Percentiles rank a stretch among this genome's conserved stretches.
Evolutionary conservation across 2,113 vertebrate species (phyloP).

Genomic region (Alethe castanea): DNA sequence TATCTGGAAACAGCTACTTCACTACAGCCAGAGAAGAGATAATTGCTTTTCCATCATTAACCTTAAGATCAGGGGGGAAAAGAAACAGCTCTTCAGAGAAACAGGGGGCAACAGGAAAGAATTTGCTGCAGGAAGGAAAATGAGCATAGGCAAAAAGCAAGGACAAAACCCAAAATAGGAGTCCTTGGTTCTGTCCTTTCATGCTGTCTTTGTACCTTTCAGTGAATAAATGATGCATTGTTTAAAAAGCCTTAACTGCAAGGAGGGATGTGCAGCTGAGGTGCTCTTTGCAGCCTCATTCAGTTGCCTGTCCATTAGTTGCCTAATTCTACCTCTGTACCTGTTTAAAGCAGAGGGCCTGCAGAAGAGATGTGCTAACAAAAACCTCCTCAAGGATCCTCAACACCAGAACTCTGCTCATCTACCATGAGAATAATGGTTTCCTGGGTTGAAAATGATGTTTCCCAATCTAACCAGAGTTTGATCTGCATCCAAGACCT

Average conservation of each 20-base stretch:
- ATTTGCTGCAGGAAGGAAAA: neutral
- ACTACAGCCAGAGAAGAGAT: neutral
- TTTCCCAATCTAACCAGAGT: neutral
- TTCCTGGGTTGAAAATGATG: neutral
- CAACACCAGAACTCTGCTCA: neutral
- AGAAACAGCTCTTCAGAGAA: neutral
- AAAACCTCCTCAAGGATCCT: neutral
- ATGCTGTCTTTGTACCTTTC: neutral
- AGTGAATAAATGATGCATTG: neutral
- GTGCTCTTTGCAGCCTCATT: neutral
- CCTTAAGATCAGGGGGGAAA: neutral
- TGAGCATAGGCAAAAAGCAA: neutral
- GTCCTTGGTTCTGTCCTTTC: neutral
- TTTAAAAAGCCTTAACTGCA: neutral
- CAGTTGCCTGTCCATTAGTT: neutral
- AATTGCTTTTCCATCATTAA: neutral
- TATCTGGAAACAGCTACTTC: neutral
- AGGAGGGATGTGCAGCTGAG: neutral
- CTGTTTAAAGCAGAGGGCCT: neutral
- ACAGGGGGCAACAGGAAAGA: neutral
- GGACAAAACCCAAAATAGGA: neutral
- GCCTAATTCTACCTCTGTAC: neutral
- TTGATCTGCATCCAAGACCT: neutral
- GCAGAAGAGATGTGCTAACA: neutral
- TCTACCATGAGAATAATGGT: neutral